phyloP scores from a whole-genome alignment of 2,888 invertebrate species.

The Folsomia manolachei region DNA sequence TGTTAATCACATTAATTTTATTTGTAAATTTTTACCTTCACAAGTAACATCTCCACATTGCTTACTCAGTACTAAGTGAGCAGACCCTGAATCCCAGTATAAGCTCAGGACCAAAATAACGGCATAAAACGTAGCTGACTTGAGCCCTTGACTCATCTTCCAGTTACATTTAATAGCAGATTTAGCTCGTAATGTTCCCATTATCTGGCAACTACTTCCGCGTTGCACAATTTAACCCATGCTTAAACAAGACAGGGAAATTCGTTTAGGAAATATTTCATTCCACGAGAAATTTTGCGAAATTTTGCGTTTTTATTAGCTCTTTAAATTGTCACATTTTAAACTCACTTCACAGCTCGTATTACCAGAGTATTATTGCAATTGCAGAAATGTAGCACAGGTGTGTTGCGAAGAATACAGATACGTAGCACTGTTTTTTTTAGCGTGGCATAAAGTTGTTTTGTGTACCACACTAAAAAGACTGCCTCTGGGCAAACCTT shows the following conservation, averaged over 20 bases:
- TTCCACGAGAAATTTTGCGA: too few species aligned
- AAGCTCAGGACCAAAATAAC: background rate
- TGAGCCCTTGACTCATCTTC: too few species aligned
- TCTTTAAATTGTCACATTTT: background rate
- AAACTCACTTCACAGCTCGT: background rate
- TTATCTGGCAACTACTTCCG: background rate
- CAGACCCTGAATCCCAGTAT: background rate
- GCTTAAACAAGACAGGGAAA: too few species aligned
- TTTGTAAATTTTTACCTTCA: slow-evolving; percentile 24
- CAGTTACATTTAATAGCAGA: too few species aligned
- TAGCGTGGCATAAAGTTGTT: too few species aligned
- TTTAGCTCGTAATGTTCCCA: background rate
- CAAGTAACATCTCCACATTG: slow-evolving; percentile 33
- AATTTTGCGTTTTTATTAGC: too few species aligned
- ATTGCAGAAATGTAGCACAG: background rate
- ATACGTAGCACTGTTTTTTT: background rate
- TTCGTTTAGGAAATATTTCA: too few species aligned
- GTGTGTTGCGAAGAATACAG: background rate
- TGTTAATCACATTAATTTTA: background rate
- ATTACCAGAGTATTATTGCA: background rate
- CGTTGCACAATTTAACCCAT: too few species aligned
- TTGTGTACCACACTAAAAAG: background rate
- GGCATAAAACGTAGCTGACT: too few species aligned
- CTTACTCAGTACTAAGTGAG: slow-evolving; percentile 21
- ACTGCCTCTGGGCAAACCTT: background rate